Conservation (phyloP, 23 tunicate species). For the Styela clava region DNA sequence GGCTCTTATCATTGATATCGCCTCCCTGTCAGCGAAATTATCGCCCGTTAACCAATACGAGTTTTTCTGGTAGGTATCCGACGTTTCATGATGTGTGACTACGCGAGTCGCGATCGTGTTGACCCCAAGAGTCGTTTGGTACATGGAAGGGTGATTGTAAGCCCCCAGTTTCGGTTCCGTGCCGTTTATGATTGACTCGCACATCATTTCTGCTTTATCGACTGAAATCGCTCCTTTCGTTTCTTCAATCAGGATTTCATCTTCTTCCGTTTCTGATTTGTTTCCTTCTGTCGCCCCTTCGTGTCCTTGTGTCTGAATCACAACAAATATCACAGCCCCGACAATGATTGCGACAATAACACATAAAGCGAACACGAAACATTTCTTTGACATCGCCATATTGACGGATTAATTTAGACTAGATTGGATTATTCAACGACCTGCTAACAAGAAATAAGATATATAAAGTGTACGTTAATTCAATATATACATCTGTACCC, state of each 20-base stretch:
- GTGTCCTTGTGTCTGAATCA: constrained; percentile 42
- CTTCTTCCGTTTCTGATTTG: constrained; percentile 18
- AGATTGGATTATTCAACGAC: no score
- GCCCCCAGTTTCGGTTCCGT: constrained; percentile 19
- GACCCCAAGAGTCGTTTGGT: not conserved
- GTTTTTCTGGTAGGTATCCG: constrained; percentile 38
- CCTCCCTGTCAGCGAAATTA: constrained; percentile 28
- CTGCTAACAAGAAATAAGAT: not conserved
- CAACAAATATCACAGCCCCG: constrained; percentile 55
- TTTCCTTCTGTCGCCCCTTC: constrained; percentile 11
- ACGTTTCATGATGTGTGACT: not conserved
- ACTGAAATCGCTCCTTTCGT: not conserved
- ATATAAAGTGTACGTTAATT: not conserved
- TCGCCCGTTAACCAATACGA: constrained; percentile 86
- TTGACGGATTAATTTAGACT: not conserved
- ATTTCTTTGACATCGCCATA: constrained; percentile 74
- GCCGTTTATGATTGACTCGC: constrained; percentile 27
- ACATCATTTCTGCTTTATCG: constrained; percentile 16
- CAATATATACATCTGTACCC: not conserved
- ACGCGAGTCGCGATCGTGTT: not conserved
- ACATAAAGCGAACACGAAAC: constrained; percentile 38
- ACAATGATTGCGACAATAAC: constrained; percentile 33
- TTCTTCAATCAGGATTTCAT: not conserved
- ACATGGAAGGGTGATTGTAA: constrained; percentile 29
- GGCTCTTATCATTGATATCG: constrained; percentile 35